These are phyloP conservation scores for Trogon surrucura DNA, from an alignment of 2,113 vertebrate species.

Conservation along the genomic window DNA sequence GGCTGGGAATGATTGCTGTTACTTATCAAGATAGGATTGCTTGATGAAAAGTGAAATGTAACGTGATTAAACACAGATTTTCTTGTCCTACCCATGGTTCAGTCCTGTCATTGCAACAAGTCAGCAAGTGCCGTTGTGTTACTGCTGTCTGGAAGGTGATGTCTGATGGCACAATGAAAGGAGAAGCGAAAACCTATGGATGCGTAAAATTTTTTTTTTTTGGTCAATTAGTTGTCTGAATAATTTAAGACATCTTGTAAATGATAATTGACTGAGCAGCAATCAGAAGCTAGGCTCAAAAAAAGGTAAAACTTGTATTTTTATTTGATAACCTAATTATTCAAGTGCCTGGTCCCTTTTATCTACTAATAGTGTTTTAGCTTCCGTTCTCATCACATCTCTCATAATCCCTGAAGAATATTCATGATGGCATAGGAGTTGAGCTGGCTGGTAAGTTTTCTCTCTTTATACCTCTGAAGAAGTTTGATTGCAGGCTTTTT, in stretches of 20 bases:
- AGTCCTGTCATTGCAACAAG: not conserved
- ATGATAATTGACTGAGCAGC: not conserved
- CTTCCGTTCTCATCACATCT: not conserved
- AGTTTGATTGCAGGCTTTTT: not conserved
- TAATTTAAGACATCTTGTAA: not conserved
- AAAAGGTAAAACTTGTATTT: not conserved
- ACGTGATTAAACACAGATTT: not conserved
- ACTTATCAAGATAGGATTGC: not conserved
- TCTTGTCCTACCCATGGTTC: not conserved
- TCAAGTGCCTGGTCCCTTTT: not conserved
- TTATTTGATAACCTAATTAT: not conserved
- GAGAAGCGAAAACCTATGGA: not conserved
- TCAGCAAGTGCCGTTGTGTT: not conserved
- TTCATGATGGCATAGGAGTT: not conserved
- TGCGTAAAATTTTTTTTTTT: not conserved
- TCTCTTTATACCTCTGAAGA: not conserved
- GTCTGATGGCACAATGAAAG: not conserved
- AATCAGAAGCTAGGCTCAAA: not conserved
- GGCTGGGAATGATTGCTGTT: not conserved
- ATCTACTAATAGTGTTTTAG: not conserved
- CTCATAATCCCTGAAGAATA: not conserved
- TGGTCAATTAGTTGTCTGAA: not conserved
- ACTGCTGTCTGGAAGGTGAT: not conserved
- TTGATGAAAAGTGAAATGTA: not conserved
- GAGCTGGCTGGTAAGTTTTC: slow-evolving; percentile 55